Evolutionary conservation across 2,113 vertebrate species (phyloP).

Genomic region (Sialia sialis): DNA sequence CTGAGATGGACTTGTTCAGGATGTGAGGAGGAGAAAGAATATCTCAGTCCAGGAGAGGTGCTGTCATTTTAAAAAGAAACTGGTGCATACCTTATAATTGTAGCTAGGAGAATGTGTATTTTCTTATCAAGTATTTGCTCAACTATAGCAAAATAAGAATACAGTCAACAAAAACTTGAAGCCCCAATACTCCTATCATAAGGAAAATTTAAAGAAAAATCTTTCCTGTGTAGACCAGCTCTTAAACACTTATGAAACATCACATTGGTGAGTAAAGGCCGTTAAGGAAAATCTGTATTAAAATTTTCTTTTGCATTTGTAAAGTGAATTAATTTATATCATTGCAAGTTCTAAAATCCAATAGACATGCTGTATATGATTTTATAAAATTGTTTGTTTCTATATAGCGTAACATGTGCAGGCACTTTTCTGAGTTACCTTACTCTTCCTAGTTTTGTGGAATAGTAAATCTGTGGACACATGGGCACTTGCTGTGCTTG

Average conservation of each 20-base stretch:
- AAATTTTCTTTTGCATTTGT: neutral
- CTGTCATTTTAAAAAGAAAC: neutral
- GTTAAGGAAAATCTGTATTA: neutral
- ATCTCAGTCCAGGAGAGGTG: neutral
- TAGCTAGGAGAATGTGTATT: neutral
- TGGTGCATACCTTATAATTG: neutral
- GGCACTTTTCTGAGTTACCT: neutral
- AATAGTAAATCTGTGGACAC: neutral
- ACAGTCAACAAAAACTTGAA: neutral
- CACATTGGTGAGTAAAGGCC: neutral
- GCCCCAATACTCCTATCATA: neutral
- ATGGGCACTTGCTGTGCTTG: neutral
- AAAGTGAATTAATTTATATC: neutral
- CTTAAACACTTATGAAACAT: neutral
- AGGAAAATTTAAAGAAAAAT: constrained; percentile 12
- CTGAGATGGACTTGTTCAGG: neutral
- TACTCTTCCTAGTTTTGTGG: neutral
- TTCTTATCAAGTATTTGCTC: neutral
- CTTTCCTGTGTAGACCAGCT: constrained; percentile 54
- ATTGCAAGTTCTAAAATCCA: neutral
- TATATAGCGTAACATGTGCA: neutral
- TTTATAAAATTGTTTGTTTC: neutral
- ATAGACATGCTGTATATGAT: neutral
- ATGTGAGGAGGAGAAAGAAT: neutral
- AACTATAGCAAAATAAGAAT: neutral